Conservation (phyloP, 2,113 vertebrate species). For the Procapra przewalskii region DNA sequence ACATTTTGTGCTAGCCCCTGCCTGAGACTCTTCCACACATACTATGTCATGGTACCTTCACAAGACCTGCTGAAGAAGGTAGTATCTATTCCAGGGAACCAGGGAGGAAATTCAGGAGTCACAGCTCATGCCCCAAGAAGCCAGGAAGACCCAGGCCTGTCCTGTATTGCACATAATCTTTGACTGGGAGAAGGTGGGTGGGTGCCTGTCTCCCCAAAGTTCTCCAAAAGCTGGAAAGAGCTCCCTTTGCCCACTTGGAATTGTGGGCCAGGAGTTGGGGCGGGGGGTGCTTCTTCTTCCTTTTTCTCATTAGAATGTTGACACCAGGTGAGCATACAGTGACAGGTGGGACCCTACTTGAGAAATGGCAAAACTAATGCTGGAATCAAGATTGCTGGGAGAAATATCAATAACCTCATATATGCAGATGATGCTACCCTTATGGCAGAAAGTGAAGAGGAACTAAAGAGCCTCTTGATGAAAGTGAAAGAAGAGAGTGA, state of each 20-base stretch:
- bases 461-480: no score
- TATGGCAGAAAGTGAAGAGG: no score
- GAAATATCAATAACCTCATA: no score
- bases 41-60: neutral
- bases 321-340: neutral
- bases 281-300: neutral
- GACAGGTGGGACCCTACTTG: neutral
- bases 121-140: neutral
- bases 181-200: neutral
- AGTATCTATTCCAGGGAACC: neutral
- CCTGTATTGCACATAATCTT: accelerated
- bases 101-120: neutral
- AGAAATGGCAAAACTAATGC: neutral
- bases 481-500: no score
- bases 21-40: no score
- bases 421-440: no score
- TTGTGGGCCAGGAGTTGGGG: accelerated
- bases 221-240: neutral
- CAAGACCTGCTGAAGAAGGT: neutral
- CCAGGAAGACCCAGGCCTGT: neutral
- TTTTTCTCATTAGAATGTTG: neutral
- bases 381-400: no score
- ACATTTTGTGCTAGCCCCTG: neutral
- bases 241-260: neutral
- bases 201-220: neutral